Percentiles rank a stretch among this genome's conserved stretches.
phyloP scores from a whole-genome alignment of 2,797 vertebrate genomes.

The Odontamblyopus rebecca region DNA sequence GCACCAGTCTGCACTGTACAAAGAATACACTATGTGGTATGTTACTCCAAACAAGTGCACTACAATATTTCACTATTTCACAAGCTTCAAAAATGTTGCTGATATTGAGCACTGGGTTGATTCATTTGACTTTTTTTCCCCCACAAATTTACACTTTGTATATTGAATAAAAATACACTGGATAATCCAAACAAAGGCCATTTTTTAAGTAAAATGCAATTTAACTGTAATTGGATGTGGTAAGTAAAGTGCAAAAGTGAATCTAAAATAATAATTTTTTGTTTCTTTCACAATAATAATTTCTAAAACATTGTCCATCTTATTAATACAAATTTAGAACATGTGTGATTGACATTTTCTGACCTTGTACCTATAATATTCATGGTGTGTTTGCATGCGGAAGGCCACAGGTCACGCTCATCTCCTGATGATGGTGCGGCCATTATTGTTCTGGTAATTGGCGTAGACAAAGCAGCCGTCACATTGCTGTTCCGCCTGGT shows the following conservation, averaged over 20 bases:
- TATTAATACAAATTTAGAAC: background rate
- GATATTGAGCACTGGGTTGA: background rate
- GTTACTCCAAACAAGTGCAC: background rate
- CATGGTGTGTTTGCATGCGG: conserved; percentile 37
- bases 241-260: background rate
- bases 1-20: conserved; percentile 24
- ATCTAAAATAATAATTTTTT: background rate
- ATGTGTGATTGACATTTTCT: background rate
- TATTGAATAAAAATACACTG: background rate
- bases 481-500: conserved; percentile 68
- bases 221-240: background rate
- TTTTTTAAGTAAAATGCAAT: background rate
- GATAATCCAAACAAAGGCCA: background rate
- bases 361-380: conserved; percentile 12
- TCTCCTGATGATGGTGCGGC: conserved; percentile 51
- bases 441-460: conserved; percentile 74
- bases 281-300: background rate
- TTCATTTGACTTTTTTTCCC: background rate
- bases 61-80: background rate
- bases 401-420: conserved; percentile 52
- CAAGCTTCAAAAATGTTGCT: background rate
- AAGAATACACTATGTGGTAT: conserved; percentile 14
- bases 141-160: background rate
- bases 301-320: background rate
- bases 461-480: conserved; percentile 71